Evolutionary conservation across 1,140 invertebrate genomes (phyloP).

Genomic region (Kradibia gibbosae): DNA sequence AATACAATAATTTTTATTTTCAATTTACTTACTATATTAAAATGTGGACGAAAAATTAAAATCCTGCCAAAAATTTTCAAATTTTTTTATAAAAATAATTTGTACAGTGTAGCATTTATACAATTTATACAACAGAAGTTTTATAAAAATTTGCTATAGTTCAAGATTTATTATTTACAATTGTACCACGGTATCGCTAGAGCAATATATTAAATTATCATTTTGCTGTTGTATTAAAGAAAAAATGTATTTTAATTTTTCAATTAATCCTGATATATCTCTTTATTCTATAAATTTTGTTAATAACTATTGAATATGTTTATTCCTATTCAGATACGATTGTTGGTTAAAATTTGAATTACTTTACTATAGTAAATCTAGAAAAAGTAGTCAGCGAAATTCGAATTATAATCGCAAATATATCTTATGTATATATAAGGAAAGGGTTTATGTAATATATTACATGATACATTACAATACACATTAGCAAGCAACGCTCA

Average conservation of each 20-base stretch:
- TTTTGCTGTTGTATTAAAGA: no score
- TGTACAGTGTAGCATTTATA: conserved; percentile 5
- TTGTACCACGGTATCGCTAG: neutral
- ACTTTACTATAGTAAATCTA: no score
- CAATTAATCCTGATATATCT: neutral
- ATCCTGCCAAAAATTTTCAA: no score
- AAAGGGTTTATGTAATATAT: neutral
- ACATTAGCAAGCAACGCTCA: neutral
- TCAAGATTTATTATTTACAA: neutral
- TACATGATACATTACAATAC: neutral
- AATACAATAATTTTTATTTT: no score
- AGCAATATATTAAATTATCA: neutral
- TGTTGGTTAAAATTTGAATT: no score
- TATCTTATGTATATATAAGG: no score
- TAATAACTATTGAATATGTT: no score
- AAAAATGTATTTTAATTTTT: neutral
- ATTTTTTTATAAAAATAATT: neutral
- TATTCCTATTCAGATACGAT: no score
- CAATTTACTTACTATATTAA: no score
- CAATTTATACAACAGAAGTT: conserved; percentile 8
- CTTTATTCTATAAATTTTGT: neutral
- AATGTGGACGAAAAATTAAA: no score
- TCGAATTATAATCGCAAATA: neutral
- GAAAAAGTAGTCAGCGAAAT: no score
- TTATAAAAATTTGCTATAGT: neutral